Evolutionary conservation across 2,113 vertebrate species (phyloP).

Genomic region (Phycodurus eques): DNA sequence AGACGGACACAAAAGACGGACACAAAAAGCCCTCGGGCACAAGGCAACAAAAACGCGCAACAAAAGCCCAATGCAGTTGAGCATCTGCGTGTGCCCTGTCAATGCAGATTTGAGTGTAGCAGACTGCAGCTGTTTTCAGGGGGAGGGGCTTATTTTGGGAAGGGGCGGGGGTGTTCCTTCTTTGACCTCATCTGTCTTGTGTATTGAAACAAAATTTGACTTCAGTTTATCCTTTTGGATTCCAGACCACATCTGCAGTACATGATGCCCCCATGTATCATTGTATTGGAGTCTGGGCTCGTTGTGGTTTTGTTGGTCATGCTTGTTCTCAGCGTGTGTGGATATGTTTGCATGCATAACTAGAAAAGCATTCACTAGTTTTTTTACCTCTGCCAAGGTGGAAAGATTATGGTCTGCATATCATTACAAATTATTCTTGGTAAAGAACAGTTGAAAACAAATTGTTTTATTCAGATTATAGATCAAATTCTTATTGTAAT

Average conservation of each 20-base stretch:
- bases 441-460: too few species aligned
- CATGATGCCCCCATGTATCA: slow-evolving; percentile 45
- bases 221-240: slow-evolving; percentile 22
- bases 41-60: slow-evolving; percentile 53
- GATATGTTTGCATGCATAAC: not conserved
- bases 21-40: slow-evolving; percentile 52
- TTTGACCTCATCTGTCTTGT: slow-evolving; percentile 30
- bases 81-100: slow-evolving; percentile 40
- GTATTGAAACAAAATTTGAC: slow-evolving; percentile 1
- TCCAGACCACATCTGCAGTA: not conserved
- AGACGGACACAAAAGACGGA: slow-evolving; percentile 42
- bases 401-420: not conserved
- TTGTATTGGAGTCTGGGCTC: slow-evolving; percentile 2
- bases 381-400: not conserved
- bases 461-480: not conserved
- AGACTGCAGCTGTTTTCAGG: slow-evolving; percentile 41
- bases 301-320: not conserved
- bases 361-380: not conserved
- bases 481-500: too few species aligned
- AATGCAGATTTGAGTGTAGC: slow-evolving; percentile 14
- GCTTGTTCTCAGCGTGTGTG: not conserved
- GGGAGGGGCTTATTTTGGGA: not conserved
- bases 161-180: not conserved
- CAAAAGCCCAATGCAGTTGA: slow-evolving; percentile 44
- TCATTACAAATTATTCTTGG: too few species aligned